These are phyloP conservation scores for Galago senegalensis DNA, from an alignment of 2,797 vertebrate species.

Conservation along the genomic window DNA sequence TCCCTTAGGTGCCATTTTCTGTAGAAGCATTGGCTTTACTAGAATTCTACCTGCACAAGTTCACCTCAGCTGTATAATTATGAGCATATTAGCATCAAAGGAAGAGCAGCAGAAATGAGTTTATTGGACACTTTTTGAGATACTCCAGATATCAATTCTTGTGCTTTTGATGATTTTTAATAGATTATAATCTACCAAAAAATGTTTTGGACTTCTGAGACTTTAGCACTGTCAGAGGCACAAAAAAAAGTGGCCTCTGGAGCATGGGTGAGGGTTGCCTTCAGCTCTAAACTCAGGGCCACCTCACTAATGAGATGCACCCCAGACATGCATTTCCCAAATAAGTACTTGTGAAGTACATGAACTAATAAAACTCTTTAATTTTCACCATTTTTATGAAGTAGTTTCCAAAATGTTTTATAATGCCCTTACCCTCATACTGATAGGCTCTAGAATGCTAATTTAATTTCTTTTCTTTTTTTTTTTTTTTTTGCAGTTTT, in stretches of 20 bases:
- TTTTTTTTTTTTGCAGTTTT: too few relatives aligned
- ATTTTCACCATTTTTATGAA: slow-evolving; percentile 29
- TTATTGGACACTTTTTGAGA: not conserved
- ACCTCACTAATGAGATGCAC: not conserved
- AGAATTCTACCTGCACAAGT: not conserved
- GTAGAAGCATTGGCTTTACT: not conserved
- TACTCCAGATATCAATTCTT: not conserved
- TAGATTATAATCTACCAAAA: not conserved
- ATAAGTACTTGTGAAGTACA: slow-evolving; percentile 10
- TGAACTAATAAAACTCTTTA: slow-evolving; percentile 31
- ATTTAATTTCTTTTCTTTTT: not conserved
- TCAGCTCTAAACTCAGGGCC: not conserved
- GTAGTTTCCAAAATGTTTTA: slow-evolving; percentile 11
- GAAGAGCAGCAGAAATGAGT: not conserved
- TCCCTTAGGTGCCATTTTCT: not conserved
- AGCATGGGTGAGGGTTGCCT: not conserved
- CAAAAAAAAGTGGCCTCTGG: not conserved
- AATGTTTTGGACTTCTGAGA: slow-evolving; percentile 41
- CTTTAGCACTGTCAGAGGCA: not conserved
- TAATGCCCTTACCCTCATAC: not conserved
- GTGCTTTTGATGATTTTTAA: slow-evolving; percentile 19
- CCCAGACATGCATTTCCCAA: not conserved
- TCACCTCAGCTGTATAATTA: not conserved
- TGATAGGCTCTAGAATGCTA: not conserved
- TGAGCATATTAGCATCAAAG: not conserved